Evolutionary conservation across 2,888 invertebrate species (phyloP), one percentile per base, ranked within the genome.

Genomic region (Laothoe populi): DNA sequence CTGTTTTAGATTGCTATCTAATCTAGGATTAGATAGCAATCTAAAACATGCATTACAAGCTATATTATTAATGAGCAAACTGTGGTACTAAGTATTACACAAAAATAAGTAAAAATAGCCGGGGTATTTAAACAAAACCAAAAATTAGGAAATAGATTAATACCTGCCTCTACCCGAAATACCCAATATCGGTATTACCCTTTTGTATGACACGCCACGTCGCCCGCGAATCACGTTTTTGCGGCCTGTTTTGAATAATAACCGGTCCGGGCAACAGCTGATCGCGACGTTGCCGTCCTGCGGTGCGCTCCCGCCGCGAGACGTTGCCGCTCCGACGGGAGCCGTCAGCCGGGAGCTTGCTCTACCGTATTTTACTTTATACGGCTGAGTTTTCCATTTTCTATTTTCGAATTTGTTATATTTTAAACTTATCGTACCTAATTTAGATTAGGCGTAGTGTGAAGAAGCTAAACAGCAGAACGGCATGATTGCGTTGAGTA

Each of bases 231-330:
- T 53, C 86, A 86, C 86, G 86, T 84, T 85, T 83, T 82, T 82
- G 79, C 83, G 76, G 82, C 85, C 86, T 87, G 90, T 86, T 89
- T 87, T 87, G 88, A 88, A 88, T 90, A 87, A 85, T 84, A 84
- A 81, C 76, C 77, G 77, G 73, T 74, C 74, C 74, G 77, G 70
- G 81, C 82, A 90, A 88, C 91, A 91, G 91, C 91, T 91, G 91
- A 91, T 90, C 81, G 84, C 31, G 79, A 68, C 64, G 88, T 86
- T 87, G 87, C 85, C 81, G 71, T 73, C 68, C 70, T 70, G 67
- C 72, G 69, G 75, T 76, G 72, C 77, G 67, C 78, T 73, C 72
- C 70, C 65, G 64, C 67, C 70, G 70, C 66, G 80, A 84, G 79
- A 63, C 74, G 88, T 87, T 89, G 89, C 84, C 89, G 73, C 74